Conservation (phyloP, 2,113 vertebrate species). For the Brienomyrus longianalis region DNA sequence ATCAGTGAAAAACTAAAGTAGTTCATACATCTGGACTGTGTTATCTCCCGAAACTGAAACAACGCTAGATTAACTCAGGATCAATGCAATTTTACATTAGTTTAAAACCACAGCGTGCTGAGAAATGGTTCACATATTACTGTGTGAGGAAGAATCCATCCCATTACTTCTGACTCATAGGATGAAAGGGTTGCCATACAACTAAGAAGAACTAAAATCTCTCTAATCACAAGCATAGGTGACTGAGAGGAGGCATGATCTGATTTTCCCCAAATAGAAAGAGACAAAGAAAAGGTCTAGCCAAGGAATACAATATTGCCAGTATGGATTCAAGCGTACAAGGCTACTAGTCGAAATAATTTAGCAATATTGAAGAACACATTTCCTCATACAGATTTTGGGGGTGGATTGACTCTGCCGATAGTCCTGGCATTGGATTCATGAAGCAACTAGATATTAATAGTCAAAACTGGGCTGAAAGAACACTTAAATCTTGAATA, state of each 20-base stretch:
- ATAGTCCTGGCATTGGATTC: not conserved
- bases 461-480: not conserved
- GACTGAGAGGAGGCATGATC: not conserved
- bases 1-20: not conserved
- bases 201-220: not conserved
- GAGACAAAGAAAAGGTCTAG: not conserved
- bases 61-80: not conserved
- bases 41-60: not conserved
- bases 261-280: not conserved
- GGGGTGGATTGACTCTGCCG: not conserved
- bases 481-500: not conserved
- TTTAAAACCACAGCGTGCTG: not conserved
- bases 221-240: not conserved
- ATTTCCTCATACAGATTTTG: not conserved
- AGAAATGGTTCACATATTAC: not conserved
- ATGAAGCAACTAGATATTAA: not conserved
- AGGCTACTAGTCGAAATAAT: not conserved
- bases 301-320: not conserved
- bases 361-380: not conserved
- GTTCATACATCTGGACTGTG: not conserved
- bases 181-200: not conserved
- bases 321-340: not conserved
- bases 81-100: not conserved
- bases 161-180: not conserved
- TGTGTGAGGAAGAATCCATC: not conserved